Percentiles rank a stretch among this genome's conserved stretches.
phyloP scores from a whole-genome alignment of 2,888 invertebrate species.

The Lepidonotus clava region DNA sequence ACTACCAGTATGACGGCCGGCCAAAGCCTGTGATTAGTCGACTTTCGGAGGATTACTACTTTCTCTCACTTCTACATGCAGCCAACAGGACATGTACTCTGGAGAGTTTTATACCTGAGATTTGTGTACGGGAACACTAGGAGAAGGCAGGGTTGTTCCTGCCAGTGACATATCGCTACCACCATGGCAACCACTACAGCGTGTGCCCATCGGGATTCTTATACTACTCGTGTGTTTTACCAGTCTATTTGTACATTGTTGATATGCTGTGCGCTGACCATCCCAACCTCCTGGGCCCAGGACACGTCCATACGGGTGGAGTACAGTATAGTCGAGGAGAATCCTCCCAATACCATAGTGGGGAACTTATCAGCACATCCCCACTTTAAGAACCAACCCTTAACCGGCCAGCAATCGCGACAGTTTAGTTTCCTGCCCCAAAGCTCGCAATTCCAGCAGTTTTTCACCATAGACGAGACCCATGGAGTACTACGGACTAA shows the following conservation, averaged over 20 bases:
- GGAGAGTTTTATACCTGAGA: no score
- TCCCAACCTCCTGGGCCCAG: slow-evolving; percentile 26
- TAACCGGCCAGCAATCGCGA: not conserved
- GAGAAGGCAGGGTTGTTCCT: no score
- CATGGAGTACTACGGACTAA: slow-evolving; percentile 56
- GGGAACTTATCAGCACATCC: slow-evolving; percentile 54
- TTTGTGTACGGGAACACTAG: no score
- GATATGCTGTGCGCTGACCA: no score
- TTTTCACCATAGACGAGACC: slow-evolving; percentile 56
- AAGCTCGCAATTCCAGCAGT: slow-evolving; percentile 24
- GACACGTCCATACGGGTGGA: slow-evolving; percentile 14
- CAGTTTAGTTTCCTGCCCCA: slow-evolving; percentile 55
- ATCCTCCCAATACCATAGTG: slow-evolving; percentile 56
- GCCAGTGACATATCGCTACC: no score
- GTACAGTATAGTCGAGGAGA: slow-evolving; percentile 61
- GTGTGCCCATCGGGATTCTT: no score
- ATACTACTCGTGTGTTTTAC: no score
- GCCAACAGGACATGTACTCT: no score
- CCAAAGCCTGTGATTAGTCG: not conserved
- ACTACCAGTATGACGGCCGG: not conserved
- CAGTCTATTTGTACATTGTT: no score
- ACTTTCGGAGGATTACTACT: not conserved
- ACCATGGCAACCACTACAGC: no score
- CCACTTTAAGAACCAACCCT: not conserved
- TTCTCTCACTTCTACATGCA: no score